Evolutionary conservation across 2,888 invertebrate species (phyloP), one percentile per base, ranked within the genome.

Genomic region (Xestoiulus laeticollis): DNA sequence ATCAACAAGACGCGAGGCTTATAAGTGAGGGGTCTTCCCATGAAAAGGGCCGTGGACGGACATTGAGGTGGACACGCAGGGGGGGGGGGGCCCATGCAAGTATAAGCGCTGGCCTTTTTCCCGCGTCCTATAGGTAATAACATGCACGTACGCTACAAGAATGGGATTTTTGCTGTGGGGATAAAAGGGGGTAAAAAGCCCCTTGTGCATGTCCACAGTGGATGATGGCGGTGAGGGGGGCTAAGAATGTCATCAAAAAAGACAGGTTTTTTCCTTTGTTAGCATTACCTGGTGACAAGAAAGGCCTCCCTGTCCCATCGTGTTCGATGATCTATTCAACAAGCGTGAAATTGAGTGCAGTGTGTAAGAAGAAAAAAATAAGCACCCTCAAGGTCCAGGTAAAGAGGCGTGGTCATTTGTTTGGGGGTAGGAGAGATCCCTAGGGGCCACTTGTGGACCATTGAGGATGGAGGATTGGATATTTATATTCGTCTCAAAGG

Each of bases 291-390:
- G 30, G 83, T 83, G 83, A 83, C 83, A 83, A 83, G 83, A 83
- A 83, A 30, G 53, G 30, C 33, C 33, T 30, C 83, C 30, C 83
- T 83, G 83, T 83, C 83, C 33, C 83, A 33, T 83, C 83, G 14
- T 16, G 83, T 83, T 83, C 33, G 32, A 16, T 83, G 14, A 83
- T 85, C 43, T 85, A 85, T 44, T 85, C 85, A 85, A 85, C 85
- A 30, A 85, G 85, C 85, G 85, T 85, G 85, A 85, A 85, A 85
- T 85, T 85, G 85, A 85, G 85, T 85, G 85, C 44, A 44, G 85
- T 85, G 44, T 85, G 22, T 3, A 22, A 38, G 14, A 43, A 43
- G 19, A 85, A 84, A 84, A 84, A 84, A 2, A 26, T n/a, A n/a
- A n/a, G n/a, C n/a, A 38, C 12, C 43, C 85, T 44, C 2, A 8